These are phyloP conservation scores for Ceratina japonica DNA, from an alignment of 1,140 invertebrate genomes.

Conservation along the genomic window DNA sequence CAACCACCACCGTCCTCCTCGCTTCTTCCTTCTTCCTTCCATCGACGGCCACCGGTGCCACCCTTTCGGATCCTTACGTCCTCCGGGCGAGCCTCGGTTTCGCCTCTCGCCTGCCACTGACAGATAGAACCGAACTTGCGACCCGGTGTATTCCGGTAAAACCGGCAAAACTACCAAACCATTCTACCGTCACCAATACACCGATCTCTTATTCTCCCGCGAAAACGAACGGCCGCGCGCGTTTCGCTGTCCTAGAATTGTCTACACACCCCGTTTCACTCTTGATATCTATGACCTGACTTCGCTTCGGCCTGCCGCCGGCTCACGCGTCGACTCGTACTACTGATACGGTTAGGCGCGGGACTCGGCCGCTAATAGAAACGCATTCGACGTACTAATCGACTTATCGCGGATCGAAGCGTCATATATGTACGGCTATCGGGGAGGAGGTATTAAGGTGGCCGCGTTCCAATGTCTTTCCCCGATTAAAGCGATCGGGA, in stretches of 20 bases:
- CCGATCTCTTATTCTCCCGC: background rate
- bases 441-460: slow-evolving; percentile 5
- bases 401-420: slow-evolving; percentile 16
- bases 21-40: background rate
- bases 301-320: background rate
- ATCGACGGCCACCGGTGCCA: slow-evolving; percentile 30
- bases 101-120: slow-evolving; percentile 52
- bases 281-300: too few relatives aligned
- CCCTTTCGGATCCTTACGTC: slow-evolving; percentile 59
- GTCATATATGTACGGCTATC: background rate
- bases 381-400: background rate
- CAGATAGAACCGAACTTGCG: slow-evolving; percentile 62
- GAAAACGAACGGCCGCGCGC: slow-evolving; percentile 1
- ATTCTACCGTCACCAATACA: slow-evolving; percentile 37
- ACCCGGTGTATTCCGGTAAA: slow-evolving; percentile 10
- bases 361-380: background rate
- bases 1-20: background rate
- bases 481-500: background rate
- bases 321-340: background rate
- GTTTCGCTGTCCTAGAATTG: background rate
- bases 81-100: slow-evolving; percentile 37
- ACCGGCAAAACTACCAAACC: slow-evolving; percentile 36
- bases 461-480: background rate
- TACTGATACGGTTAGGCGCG: background rate
- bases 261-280: too few relatives aligned